Base-by-base conservation (phyloP, 2,797 vertebrate species). In the Epinephelus awoara region DNA sequence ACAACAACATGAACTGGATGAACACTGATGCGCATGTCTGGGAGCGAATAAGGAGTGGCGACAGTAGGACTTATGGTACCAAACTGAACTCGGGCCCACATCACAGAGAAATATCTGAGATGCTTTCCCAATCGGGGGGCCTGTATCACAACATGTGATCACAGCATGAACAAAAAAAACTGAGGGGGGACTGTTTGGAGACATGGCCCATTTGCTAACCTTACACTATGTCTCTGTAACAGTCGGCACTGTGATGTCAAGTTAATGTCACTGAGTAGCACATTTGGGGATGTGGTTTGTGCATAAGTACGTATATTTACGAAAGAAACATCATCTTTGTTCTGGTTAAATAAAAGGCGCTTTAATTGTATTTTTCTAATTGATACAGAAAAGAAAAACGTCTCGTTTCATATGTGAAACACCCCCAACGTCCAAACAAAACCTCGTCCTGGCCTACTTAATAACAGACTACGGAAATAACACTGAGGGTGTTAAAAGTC, bases 1-100 rank as follows among this genome's bases (percentile, higher is more conserved):
- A 49, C 65, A 77, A 50, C 67, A 67, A 77, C 62, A 81, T 29
- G 44, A 74, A 47, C 74, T 77, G 68, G 85, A 75, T 58, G 61
- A 80, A 66, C 51, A 18, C 44, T 42, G 40, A 6, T 17, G 46
- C 6, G 15, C 63, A 59, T 56, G 56, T 34, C 38, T 51, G 77
- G 52, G 67, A 63, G 74, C 77, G 49, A 63, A 52, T 51, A 65
- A 74, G 54, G 56, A 82, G 72, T 58, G 42, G 77, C 11, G 1
- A 49, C 27, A 64, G 38, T 1, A 51, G 27, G 42, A 38, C 79
- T 64, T 55, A 56, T 0, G 2, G 61, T 13, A 12, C 58, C 69
- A 47, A 38, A 34, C 49, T 55, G 52, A 71, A 63, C 75, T 72
- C 2, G 14, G 65, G 71, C 9, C 38, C 57, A 44, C 49, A 69